Evolutionary conservation across 2,888 invertebrate genomes (phyloP), one percentile per base, ranked within the genome.

Genomic region (Zootermopsis nevadensis): DNA sequence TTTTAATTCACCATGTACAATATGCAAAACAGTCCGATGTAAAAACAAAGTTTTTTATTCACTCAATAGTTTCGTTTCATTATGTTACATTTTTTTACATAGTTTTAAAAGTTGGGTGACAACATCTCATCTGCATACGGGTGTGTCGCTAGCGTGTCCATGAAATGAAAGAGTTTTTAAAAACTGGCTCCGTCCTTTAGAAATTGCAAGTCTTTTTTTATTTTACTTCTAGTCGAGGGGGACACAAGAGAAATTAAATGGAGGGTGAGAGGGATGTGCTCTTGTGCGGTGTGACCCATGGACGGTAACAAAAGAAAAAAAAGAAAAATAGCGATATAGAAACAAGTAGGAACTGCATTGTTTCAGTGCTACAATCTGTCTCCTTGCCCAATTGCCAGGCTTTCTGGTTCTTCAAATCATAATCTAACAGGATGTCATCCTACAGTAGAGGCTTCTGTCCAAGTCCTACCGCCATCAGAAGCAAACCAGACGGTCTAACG

Each of bases 1-100:
- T 38, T 27, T 22, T 80, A 66, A 80, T 80, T 80, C 80, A 66
- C 80, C 80, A 38, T 66, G 80, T 66, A 66, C 27, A 66, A 30
- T 80, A 80, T 80, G 80, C 80, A 80, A 80, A 80, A 67, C 67
- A 80, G 80, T 0, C 33, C n/a, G 31, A 80, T 67, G 80, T 80
- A 80, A 80, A 80, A 80, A 80, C 80, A 80, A 80, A 80, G 80
- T 80, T 80, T 80, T 80, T 79, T 67, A 74, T 42, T 42, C 74
- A 1, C 38, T 38, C 74, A 74, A 74, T 74, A 74, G 74, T 74
- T 74, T 74, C 1, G 24, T 27, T 74, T 74, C 33, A 74, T 74
- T 33, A 74, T 74, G 38, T 74, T 22, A 74, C 8, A 60, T 24
- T 74, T 74, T 69, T 74, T 74, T 74, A 38, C 38, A 42, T n/a